A percentile compares a stretch with the other conserved stretches of the same genome.
Conservation (phyloP, 2,888 invertebrate species). For the Lordiphosa fenestrarum region DNA sequence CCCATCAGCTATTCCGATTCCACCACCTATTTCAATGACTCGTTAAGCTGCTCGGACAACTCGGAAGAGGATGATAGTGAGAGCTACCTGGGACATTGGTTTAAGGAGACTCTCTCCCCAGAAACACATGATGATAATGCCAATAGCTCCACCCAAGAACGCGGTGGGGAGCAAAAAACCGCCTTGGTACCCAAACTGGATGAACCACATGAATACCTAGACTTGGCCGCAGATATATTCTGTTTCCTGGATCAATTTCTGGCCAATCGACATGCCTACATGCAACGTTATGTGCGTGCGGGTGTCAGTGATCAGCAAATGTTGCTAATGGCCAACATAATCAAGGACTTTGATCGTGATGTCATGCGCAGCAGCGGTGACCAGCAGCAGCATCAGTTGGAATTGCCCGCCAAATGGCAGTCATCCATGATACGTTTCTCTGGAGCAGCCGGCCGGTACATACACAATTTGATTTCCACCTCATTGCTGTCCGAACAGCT, state of each 20-base stretch:
- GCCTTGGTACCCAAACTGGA: conserved; percentile 87
- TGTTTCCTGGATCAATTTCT: conserved; percentile 90
- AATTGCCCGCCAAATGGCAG: conserved; percentile 79
- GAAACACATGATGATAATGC: conserved; percentile 78
- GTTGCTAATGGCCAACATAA: conserved; percentile 91
- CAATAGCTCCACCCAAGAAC: conserved; percentile 82
- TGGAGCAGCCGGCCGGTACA: conserved; percentile 79
- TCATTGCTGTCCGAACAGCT: conserved; percentile 85
- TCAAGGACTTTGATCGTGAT: conserved; percentile 94
- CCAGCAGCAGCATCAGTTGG: conserved; percentile 80
- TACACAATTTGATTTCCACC: conserved; percentile 87
- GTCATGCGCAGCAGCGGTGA: conserved; percentile 88
- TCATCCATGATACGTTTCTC: conserved; percentile 79
- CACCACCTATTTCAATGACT: conserved; percentile 97
- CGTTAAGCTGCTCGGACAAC: conserved; percentile 94
- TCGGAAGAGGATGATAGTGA: conserved; percentile 89
- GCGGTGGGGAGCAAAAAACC: conserved; percentile 82
- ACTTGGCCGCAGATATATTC: conserved; percentile 92
- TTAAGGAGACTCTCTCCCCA: conserved; percentile 94
- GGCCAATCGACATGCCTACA: conserved; percentile 82
- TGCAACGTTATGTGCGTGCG: conserved; percentile 85
- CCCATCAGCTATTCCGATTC: conserved; percentile 93
- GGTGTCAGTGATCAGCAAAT: conserved; percentile 92
- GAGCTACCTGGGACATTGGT: conserved; percentile 89
- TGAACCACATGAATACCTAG: conserved; percentile 92